Evolutionary conservation across 2,797 vertebrate genomes (phyloP), one percentile per base, ranked within the genome.

Genomic region (Aldrovandia affinis): DNA sequence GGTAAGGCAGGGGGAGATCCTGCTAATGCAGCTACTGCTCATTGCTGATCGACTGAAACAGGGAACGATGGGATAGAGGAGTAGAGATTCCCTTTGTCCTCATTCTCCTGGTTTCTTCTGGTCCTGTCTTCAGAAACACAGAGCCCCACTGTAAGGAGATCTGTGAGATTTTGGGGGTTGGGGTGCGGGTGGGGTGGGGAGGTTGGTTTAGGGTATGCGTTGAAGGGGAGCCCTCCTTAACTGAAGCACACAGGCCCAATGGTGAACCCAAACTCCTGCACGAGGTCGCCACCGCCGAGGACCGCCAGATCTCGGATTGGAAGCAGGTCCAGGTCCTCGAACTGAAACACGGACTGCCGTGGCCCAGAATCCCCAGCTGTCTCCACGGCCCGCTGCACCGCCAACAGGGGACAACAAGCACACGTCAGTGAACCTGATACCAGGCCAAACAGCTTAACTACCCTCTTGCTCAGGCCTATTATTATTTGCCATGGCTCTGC

Each of bases 231-330:
- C 18, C 54, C 44, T 39, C 84, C 89, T 93, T 96, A 98, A 92
- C 96, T 96, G 93, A 97, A 98, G 90, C 97, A 97, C 81, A 97
- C 95, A 0, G 97, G 96, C 57, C 97, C 97, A 0, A 97, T 80
- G 30, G 92, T 95, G 93, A 98, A 94, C 79, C 96, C 93, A 30
- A 97, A 97, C 33, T 91, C 93, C 83, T 96, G 94, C 0, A 92
- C 90, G 85, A 87, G 0, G 2, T 95, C 94, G 0, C 92, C 92
- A 0, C 94, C 89, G 83, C 93, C 93, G 83, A 94, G 95, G 33
- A 97, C 85, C 0, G 96, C 96, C 86, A 97, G 84, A 77, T 98
- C 97, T 84, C 96, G 94, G 85, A 98, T 91, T 55, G 97, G 97
- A 83, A 98, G 94, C 81, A 97, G 95, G 39, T 95, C 88, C 22